Percentiles rank a stretch among this genome's conserved stretches.
Evolutionary conservation across 2,113 vertebrate species (phyloP).

Genomic region (Sinosuthora webbiana): DNA sequence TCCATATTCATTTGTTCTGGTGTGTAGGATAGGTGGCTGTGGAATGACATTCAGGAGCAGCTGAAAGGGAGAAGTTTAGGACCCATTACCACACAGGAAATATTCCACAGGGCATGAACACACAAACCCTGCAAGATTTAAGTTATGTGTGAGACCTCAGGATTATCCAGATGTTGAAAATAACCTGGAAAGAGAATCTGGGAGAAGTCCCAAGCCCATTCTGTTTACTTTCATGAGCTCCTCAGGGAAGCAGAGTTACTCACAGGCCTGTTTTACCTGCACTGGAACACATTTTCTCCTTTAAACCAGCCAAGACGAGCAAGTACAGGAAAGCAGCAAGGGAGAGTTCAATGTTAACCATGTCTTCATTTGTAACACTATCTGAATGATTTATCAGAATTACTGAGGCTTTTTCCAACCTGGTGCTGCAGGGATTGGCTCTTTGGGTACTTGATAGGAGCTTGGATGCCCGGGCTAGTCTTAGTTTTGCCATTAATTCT

Average conservation of each 20-base stretch:
- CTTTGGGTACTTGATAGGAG: neutral
- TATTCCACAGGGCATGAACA: neutral
- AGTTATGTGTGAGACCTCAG: neutral
- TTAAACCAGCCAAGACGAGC: neutral
- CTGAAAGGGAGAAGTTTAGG: neutral
- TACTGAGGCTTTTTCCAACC: neutral
- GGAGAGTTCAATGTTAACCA: neutral
- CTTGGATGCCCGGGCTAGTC: neutral
- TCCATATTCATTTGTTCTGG: conserved; percentile 54
- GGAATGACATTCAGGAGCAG: neutral
- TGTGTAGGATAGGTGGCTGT: conserved; percentile 8
- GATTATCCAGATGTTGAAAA: neutral
- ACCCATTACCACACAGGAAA: neutral
- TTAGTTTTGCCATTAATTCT: neutral
- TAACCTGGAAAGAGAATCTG: neutral
- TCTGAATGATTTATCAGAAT: neutral
- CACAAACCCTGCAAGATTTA: neutral
- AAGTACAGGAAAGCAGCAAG: neutral
- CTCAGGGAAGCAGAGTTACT: neutral
- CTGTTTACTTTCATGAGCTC: neutral
- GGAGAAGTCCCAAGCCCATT: neutral
- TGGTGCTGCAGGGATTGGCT: neutral
- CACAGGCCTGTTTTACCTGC: neutral
- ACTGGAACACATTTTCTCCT: neutral
- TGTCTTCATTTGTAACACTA: neutral